Evolutionary conservation across 2,888 invertebrate species (phyloP).

Genomic region (Tanypteryx hageni): DNA sequence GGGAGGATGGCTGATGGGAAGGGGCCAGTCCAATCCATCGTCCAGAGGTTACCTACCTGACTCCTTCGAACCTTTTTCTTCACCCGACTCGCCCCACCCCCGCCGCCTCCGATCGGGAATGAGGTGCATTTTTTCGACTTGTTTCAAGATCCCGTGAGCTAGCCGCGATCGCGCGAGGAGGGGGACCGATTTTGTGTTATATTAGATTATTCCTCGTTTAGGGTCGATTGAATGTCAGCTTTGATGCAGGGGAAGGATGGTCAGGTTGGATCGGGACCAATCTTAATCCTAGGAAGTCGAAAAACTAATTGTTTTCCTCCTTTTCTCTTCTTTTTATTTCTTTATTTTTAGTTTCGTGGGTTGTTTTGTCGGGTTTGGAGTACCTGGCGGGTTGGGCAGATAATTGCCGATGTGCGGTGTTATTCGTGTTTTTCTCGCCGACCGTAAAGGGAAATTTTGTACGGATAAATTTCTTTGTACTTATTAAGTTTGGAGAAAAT

Average conservation of each 20-base stretch:
- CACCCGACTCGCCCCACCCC: not conserved
- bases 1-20: too few relatives aligned
- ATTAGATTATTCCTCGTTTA: not conserved
- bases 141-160: not conserved
- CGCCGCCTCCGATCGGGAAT: not conserved
- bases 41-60: not conserved
- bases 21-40: not conserved
- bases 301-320: too few relatives aligned
- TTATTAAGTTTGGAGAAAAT: too few relatives aligned
- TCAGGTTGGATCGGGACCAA: not conserved
- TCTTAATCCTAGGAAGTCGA: too few relatives aligned
- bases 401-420: too few relatives aligned
- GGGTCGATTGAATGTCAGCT: slow-evolving; percentile 4
- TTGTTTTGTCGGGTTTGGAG: too few relatives aligned
- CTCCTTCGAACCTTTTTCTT: not conserved
- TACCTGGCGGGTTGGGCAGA: too few relatives aligned
- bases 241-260: not conserved
- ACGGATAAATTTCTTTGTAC: too few relatives aligned
- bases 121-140: slow-evolving; percentile 16
- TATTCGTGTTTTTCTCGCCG: too few relatives aligned
- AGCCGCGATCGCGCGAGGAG: not conserved
- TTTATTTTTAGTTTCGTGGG: too few relatives aligned
- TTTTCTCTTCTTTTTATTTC: too few relatives aligned
- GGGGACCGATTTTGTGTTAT: not conserved
- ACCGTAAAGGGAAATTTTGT: too few relatives aligned